phyloP scores from a whole-genome alignment of 2,797 vertebrate species.

The Bryconaethiops microstoma region DNA sequence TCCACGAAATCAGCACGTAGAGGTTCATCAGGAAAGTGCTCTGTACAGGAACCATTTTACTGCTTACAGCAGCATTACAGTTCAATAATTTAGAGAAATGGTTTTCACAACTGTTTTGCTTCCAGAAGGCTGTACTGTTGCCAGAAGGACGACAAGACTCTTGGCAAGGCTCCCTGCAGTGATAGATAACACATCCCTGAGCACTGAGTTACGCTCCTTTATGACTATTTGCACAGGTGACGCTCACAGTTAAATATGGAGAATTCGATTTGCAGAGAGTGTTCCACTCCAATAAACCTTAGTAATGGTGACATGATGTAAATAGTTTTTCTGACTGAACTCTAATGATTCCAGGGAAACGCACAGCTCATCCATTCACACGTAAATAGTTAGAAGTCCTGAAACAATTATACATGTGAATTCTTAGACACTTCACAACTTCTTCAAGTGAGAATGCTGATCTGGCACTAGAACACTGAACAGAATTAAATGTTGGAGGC shows the following conservation, averaged over 20 bases:
- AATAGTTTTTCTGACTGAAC: too few relatives aligned
- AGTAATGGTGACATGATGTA: not conserved
- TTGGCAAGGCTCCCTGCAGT: constrained; percentile 15
- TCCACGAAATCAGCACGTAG: not conserved
- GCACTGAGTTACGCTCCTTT: constrained; percentile 1
- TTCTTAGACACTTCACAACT: too few relatives aligned
- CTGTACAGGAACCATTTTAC: not conserved
- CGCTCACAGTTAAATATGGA: not conserved
- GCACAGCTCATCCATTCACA: too few relatives aligned
- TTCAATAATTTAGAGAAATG: constrained; percentile 9
- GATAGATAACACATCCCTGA: constrained; percentile 6
- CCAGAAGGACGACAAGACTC: constrained; percentile 11
- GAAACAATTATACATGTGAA: too few relatives aligned
- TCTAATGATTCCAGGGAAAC: too few relatives aligned
- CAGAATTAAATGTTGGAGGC: not conserved
- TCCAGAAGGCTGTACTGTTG: constrained; percentile 20
- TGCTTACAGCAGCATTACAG: not conserved
- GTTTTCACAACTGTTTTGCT: not conserved
- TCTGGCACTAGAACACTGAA: not conserved
- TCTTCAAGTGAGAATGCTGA: too few relatives aligned
- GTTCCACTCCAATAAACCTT: not conserved
- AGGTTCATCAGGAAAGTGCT: not conserved
- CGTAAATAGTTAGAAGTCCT: too few relatives aligned
- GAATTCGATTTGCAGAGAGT: not conserved
- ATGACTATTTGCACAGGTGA: constrained; percentile 35